A percentile compares a stretch with the other conserved stretches of the same genome.
Evolutionary conservation across 1,140 invertebrate species (phyloP).

Genomic region (Hypothenemus hampei): DNA sequence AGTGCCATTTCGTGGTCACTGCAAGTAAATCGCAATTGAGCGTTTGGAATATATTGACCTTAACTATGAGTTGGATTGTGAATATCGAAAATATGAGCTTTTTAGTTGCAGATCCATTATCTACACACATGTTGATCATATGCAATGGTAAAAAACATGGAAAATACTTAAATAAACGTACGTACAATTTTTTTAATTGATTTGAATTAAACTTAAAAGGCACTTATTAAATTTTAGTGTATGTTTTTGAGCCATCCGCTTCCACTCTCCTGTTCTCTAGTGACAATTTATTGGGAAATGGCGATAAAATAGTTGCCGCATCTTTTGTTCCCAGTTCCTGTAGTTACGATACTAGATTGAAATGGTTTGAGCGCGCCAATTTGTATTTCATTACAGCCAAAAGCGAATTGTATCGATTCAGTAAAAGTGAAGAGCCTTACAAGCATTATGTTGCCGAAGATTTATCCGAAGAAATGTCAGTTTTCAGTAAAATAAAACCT

Average conservation of each 20-base stretch:
- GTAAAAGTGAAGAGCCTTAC: constrained; percentile 24
- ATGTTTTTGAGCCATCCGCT: constrained; percentile 55
- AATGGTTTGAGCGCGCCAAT: constrained; percentile 56
- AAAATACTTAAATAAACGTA: constrained; percentile 1
- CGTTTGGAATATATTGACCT: constrained; percentile 69
- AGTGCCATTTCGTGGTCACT: constrained; percentile 60
- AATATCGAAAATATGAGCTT: constrained; percentile 47
- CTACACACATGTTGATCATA: constrained; percentile 62
- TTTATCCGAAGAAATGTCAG: constrained; percentile 18
- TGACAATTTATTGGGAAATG: constrained; percentile 46
- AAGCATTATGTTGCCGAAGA: constrained; percentile 15
- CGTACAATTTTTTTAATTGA: background rate
- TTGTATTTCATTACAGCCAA: constrained; percentile 55
- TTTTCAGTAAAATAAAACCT: constrained; percentile 33
- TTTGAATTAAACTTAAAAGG: background rate
- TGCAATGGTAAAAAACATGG: constrained; percentile 56
- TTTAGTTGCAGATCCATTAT: constrained; percentile 56
- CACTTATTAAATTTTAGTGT: constrained; percentile 47
- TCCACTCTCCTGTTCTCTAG: constrained; percentile 51
- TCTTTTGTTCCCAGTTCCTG: constrained; percentile 53
- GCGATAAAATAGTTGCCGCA: constrained; percentile 46
- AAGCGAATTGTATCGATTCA: constrained; percentile 43
- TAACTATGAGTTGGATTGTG: constrained; percentile 57
- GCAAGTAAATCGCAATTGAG: constrained; percentile 53
- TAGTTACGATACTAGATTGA: constrained; percentile 43